These are phyloP conservation scores for Brenthis ino DNA, from an alignment of 2,888 invertebrate species.

Conservation along the genomic window DNA sequence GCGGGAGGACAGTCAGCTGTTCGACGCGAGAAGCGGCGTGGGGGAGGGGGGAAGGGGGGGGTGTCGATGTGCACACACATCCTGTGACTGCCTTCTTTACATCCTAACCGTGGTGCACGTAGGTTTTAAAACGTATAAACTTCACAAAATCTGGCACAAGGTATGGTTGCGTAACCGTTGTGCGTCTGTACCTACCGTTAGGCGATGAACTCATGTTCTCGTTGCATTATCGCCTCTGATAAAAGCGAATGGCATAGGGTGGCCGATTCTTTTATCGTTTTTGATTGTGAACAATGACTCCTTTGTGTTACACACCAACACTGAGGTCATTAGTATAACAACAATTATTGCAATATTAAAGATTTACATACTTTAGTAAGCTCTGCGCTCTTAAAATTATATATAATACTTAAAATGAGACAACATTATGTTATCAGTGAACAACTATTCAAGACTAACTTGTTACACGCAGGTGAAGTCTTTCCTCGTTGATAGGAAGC, in stretches of 20 bases:
- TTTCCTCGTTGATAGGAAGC: too few relatives aligned
- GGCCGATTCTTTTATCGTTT: slow-evolving; percentile 15
- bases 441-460: too few relatives aligned
- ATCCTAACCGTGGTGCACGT: slow-evolving; percentile 13
- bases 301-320: slow-evolving; percentile 8
- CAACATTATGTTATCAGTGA: too few relatives aligned
- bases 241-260: slow-evolving; percentile 20
- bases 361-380: neutral
- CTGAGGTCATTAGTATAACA: neutral
- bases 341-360: neutral
- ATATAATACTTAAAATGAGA: too few relatives aligned
- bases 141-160: slow-evolving; percentile 60
- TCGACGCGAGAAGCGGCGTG: slow-evolving; percentile 56
- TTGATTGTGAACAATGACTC: slow-evolving; percentile 14
- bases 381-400: too few relatives aligned
- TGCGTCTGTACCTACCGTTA: slow-evolving; percentile 42
- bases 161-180: slow-evolving; percentile 66
- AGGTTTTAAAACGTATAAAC: slow-evolving; percentile 19
- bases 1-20: slow-evolving; percentile 71
- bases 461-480: too few relatives aligned
- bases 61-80: slow-evolving; percentile 49
- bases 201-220: slow-evolving; percentile 30
- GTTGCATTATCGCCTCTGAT: slow-evolving; percentile 29
- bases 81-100: slow-evolving; percentile 38
- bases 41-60: slow-evolving; percentile 40